Evolutionary conservation across 2,797 vertebrate genomes (phyloP).

Genomic region (Loris lydekkerianus): DNA sequence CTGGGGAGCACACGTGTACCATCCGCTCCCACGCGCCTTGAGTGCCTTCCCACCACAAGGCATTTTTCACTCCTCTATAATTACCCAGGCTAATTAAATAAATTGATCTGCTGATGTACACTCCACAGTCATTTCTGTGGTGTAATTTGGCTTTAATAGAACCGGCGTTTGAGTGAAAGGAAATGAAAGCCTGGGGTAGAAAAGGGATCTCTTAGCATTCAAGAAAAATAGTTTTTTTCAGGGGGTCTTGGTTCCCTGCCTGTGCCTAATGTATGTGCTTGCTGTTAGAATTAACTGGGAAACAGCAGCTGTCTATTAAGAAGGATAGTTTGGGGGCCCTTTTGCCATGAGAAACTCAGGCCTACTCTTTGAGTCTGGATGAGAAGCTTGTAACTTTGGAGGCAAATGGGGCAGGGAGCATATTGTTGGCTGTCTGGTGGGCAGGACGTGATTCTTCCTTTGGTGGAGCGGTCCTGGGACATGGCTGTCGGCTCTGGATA

Average conservation of each 20-base stretch:
- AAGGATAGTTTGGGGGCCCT: neutral
- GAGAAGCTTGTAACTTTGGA: slow-evolving; percentile 46
- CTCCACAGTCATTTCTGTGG: slow-evolving; percentile 65
- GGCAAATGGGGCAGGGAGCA: neutral
- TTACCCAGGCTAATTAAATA: slow-evolving; percentile 79
- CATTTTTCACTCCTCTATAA: slow-evolving; percentile 72
- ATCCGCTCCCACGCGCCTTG: neutral
- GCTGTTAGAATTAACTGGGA: slow-evolving; percentile 40
- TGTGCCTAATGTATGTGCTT: neutral
- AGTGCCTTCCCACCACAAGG: neutral
- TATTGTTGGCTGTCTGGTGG: neutral
- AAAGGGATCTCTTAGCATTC: slow-evolving; percentile 54
- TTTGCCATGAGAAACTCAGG: neutral
- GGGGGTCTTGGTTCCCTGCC: neutral
- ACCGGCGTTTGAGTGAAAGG: slow-evolving; percentile 33
- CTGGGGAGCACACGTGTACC: neutral
- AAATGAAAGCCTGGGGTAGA: slow-evolving; percentile 72
- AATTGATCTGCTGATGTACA: slow-evolving; percentile 74
- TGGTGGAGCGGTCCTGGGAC: neutral
- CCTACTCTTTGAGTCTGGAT: neutral
- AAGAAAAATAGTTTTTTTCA: slow-evolving; percentile 67
- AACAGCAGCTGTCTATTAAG: slow-evolving; percentile 24
- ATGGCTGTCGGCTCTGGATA: neutral
- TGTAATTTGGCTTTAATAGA: slow-evolving; percentile 78
- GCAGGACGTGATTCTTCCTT: neutral